Base-by-base conservation (phyloP, 2,888 invertebrate genomes). In the Drosophila ustulata region DNA sequence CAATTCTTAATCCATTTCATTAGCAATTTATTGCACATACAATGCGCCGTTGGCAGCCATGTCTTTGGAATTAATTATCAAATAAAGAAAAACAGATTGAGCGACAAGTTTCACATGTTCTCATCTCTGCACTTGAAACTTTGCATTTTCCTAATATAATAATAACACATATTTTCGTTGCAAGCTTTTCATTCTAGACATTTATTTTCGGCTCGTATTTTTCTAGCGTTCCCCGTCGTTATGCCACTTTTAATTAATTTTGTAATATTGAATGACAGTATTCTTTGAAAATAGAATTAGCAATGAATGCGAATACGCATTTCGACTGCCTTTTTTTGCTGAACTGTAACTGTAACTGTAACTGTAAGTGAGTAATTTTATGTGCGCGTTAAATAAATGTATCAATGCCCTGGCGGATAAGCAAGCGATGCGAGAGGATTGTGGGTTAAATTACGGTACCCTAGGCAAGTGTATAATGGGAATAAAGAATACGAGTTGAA, bases 401-500 rank as follows among this genome's bases (percentile, higher is more conserved):
- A 7, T 23, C 43, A 18, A 37, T 46, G 45, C 41, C 9, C 23
- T 8, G 13, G 50, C 8, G 11, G 13, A 3, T 46, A 9, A 23
- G n/a, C 7, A 32, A 41, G 37, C 47, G 47, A 65, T 34, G 30
- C 30, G 11, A 3, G 34, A 9, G 34, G 1, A 47, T 64, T 53
- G 45, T 41, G 57, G 39, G 32, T 13, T 57, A 57, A 75, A 59
- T 64, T 34, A 57, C 26, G 49, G 32, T 66, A 66, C 61, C 49
- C 61, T 23, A 41, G 57, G 61, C 71, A 41, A 71, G 34, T 56
- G 65, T 43, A 30, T 57, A 58, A 64, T 55, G 30, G 71, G 57
- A 61, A 70, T 64, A 43, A 34, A 41, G 59, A 65, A 67, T 71
- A 5, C 50, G 65, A 78, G 65, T 62, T 57, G 58, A 55, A 71